These are phyloP conservation scores for Rutpela maculata DNA, from an alignment of 2,888 invertebrate species.

Conservation along the genomic window DNA sequence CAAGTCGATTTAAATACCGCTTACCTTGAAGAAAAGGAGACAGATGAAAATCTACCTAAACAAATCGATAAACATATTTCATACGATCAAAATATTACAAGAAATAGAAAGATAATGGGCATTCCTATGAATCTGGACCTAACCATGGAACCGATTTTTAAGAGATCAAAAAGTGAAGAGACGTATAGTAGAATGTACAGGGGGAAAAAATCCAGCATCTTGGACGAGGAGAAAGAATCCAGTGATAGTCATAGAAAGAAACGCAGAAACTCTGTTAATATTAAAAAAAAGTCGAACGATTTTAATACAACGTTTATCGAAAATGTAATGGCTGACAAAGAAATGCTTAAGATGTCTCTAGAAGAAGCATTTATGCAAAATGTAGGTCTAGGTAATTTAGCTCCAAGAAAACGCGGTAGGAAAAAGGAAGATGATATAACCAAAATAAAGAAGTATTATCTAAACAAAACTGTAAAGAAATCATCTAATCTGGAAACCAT, in stretches of 20 bases:
- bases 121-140: neutral
- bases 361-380: neutral
- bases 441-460: conserved; percentile 25
- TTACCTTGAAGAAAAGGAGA: neutral
- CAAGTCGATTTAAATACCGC: neutral
- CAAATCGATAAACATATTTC: neutral
- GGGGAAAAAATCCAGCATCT: neutral
- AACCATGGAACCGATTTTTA: neutral
- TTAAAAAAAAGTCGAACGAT: neutral
- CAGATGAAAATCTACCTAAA: neutral
- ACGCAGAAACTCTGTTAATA: neutral
- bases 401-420: neutral
- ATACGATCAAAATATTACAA: neutral
- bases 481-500: conserved; percentile 33
- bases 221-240: neutral
- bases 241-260: neutral
- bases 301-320: conserved; percentile 34
- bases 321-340: neutral
- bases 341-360: neutral
- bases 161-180: neutral
- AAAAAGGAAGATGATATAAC: neutral
- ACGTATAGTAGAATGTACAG: neutral
- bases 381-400: neutral
- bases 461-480: conserved; percentile 12
- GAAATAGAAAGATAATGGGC: neutral